Evolutionary conservation across 2,888 invertebrate species (phyloP).

Genomic region (Margaritifera margaritifera): DNA sequence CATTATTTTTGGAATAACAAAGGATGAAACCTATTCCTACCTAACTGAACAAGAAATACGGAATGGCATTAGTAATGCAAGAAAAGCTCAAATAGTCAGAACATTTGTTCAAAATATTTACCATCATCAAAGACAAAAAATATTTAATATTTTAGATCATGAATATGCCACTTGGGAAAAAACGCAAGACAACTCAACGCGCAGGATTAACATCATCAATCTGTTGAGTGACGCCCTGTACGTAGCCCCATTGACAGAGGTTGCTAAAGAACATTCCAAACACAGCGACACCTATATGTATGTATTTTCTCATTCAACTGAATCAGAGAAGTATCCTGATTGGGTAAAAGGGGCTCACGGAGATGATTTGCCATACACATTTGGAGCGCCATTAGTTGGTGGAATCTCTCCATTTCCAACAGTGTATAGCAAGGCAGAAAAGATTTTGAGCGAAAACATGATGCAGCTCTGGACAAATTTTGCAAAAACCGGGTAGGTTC

Average conservation of each 20-base stretch:
- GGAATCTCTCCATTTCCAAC: constrained; percentile 67
- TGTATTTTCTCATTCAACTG: constrained; percentile 83
- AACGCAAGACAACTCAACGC: constrained; percentile 82
- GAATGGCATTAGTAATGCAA: constrained; percentile 93
- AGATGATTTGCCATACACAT: constrained; percentile 69
- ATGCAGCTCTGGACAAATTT: constrained; percentile 71
- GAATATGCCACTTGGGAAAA: constrained; percentile 94
- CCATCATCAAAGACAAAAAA: constrained; percentile 92
- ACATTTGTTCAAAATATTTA: constrained; percentile 92
- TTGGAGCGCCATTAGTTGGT: constrained; percentile 68
- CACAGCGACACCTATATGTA: constrained; percentile 76
- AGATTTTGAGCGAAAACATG: constrained; percentile 65
- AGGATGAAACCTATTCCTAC: constrained; percentile 85
- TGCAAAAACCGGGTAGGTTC: constrained; percentile 68
- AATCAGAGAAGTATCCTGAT: constrained; percentile 80
- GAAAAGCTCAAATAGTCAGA: constrained; percentile 90
- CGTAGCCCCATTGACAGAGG: constrained; percentile 87
- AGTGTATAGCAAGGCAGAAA: constrained; percentile 56
- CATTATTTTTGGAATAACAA: constrained; percentile 67
- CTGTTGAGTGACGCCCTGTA: constrained; percentile 91
- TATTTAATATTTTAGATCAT: constrained; percentile 94
- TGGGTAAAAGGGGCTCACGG: constrained; percentile 64
- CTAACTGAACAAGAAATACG: constrained; percentile 87
- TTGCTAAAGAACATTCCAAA: constrained; percentile 88
- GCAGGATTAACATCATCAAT: constrained; percentile 88